phyloP scores from a whole-genome alignment of 2,888 invertebrate species.

The Morinoia aosen region DNA sequence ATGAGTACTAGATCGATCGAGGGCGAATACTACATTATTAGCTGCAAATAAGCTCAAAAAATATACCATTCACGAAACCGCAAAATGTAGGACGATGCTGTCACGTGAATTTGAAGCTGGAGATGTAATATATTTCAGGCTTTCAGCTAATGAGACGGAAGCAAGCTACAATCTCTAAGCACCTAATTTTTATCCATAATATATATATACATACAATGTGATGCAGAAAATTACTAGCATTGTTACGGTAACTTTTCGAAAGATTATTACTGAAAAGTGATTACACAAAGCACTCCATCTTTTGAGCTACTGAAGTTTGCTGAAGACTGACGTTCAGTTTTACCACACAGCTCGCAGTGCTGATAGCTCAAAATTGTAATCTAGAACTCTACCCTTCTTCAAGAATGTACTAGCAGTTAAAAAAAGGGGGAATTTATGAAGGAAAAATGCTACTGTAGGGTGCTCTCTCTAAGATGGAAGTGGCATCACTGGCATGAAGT shows the following conservation, averaged over 20 bases:
- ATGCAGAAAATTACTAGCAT: too few species aligned
- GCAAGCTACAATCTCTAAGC: too few species aligned
- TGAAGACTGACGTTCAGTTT: neutral
- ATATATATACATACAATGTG: too few species aligned
- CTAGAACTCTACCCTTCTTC: neutral
- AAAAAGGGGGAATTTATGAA: neutral
- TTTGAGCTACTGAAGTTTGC: neutral
- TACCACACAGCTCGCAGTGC: neutral
- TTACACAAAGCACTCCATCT: neutral
- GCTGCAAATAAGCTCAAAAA: neutral
- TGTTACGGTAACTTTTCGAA: too few species aligned
- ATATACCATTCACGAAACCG: too few species aligned
- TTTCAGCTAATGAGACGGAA: too few species aligned
- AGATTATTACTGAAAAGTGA: too few species aligned
- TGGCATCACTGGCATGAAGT: neutral
- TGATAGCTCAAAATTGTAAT: neutral
- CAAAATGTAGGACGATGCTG: too few species aligned
- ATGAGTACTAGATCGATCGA: neutral
- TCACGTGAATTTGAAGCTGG: too few species aligned
- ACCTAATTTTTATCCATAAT: too few species aligned
- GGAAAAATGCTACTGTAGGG: neutral
- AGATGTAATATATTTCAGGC: too few species aligned
- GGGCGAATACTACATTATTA: neutral
- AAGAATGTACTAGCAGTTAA: neutral
- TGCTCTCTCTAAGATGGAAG: neutral